Evolutionary conservation across 2,797 vertebrate species (phyloP).

Genomic region (Brachymystax lenok): DNA sequence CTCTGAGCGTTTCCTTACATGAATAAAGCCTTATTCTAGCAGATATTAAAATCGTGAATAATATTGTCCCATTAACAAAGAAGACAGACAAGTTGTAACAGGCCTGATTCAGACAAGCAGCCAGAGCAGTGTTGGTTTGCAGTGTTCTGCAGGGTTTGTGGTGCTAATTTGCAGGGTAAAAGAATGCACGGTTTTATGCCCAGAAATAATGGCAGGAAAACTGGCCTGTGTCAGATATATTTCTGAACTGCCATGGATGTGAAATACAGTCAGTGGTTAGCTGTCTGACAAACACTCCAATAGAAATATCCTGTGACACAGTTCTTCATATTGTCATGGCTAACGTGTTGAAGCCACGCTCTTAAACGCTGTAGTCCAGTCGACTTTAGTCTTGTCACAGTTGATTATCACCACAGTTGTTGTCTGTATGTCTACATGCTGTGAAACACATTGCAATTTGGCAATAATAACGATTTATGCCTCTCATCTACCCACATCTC

Average conservation of each 20-base stretch:
- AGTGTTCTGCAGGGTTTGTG: slow-evolving; percentile 48
- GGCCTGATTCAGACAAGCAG: slow-evolving; percentile 35
- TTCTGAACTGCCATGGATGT: slow-evolving; percentile 31
- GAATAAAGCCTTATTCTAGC: slow-evolving; percentile 38
- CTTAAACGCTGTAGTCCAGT: background rate
- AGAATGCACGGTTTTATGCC: slow-evolving; percentile 61
- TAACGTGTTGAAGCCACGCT: slow-evolving; percentile 43
- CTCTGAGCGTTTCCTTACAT: slow-evolving; percentile 31
- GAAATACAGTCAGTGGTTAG: slow-evolving; percentile 46
- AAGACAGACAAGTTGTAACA: background rate
- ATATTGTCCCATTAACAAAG: slow-evolving; percentile 48
- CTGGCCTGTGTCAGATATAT: slow-evolving; percentile 56
- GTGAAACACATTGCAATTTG: background rate
- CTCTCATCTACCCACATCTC: background rate
- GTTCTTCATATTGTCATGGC: slow-evolving; percentile 55
- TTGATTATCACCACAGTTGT: background rate
- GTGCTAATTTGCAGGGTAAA: slow-evolving; percentile 54
- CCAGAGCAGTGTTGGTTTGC: slow-evolving; percentile 44
- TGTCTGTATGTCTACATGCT: background rate
- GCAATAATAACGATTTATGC: background rate
- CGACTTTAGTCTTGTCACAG: background rate
- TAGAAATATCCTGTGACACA: slow-evolving; percentile 58
- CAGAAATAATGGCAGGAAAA: slow-evolving; percentile 71
- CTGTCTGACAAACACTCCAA: slow-evolving; percentile 39
- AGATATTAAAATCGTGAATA: slow-evolving; percentile 46